Evolutionary conservation across 2,888 invertebrate species (phyloP).

Genomic region (Parelbella ahira): DNA sequence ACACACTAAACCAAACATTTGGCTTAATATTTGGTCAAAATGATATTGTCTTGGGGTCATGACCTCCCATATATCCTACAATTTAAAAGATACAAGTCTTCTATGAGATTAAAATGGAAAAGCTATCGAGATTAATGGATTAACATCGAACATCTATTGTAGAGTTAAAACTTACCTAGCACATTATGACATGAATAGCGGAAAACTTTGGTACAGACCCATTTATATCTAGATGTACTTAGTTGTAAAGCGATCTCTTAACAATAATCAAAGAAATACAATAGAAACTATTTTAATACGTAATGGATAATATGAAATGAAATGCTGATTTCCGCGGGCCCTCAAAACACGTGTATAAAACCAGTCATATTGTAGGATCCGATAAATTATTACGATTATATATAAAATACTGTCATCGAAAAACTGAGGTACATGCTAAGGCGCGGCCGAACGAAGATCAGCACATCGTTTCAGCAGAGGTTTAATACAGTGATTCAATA

Average conservation of each 20-base stretch:
- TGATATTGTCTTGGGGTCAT: conserved; percentile 69
- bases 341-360: conserved; percentile 31
- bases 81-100: conserved; percentile 39
- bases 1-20: conserved; percentile 67
- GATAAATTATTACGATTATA: conserved; percentile 20
- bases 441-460: conserved; percentile 29
- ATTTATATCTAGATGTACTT: conserved; percentile 7
- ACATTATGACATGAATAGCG: conserved; percentile 19
- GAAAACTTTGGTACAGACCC: conserved; percentile 53
- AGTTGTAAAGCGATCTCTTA: conserved; percentile 1
- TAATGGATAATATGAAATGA: conserved; percentile 26
- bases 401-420: conserved; percentile 28
- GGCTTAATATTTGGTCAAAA: conserved; percentile 69
- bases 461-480: conserved; percentile 31
- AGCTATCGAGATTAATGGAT: conserved; percentile 37
- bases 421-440: conserved; percentile 27
- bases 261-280: no score
- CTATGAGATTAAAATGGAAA: conserved; percentile 34
- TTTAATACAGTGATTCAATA: conserved; percentile 15
- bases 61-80: conserved; percentile 44
- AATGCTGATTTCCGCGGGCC: conserved; percentile 34
- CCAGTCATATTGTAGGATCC: conserved; percentile 26
- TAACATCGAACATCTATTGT: conserved; percentile 35
- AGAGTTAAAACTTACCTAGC: conserved; percentile 44
- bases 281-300: no score